These are phyloP conservation scores for Tyria jacobaeae DNA, from an alignment of 2,888 invertebrate genomes.

Conservation along the genomic window DNA sequence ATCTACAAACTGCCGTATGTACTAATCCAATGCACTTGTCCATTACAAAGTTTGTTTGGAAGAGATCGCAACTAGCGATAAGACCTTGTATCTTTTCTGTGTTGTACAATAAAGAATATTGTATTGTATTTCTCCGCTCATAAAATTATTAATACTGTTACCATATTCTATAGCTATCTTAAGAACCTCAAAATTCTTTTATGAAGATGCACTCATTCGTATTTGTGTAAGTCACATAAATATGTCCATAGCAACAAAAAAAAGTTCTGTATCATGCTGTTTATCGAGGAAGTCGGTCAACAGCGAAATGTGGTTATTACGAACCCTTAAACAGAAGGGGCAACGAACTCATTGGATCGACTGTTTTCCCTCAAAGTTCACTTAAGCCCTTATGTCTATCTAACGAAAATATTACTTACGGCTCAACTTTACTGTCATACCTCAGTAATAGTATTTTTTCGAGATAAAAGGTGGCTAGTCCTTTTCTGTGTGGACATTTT, in stretches of 20 bases:
- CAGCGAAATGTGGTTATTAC: conserved; percentile 25
- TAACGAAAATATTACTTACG: background rate
- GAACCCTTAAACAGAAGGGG: conserved; percentile 15
- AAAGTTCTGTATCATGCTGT: conserved; percentile 33
- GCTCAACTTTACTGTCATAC: no score
- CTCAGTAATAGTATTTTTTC: no score
- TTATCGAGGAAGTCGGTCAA: conserved; percentile 36
- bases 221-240: conserved; percentile 11
- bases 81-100: no score
- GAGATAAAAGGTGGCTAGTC: no score
- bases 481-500: no score
- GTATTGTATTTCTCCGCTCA: no score
- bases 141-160: background rate
- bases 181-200: background rate
- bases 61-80: no score
- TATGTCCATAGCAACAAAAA: conserved; percentile 21
- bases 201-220: conserved; percentile 6
- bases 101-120: no score
- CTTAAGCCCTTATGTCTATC: conserved; percentile 4
- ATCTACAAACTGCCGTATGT: no score
- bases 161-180: background rate
- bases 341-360: conserved; percentile 24
- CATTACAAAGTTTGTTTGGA: no score
- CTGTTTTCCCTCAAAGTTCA: conserved; percentile 7
- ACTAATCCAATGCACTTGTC: no score